Evolutionary conservation across 2,888 invertebrate genomes (phyloP), one percentile per base, ranked within the genome.

Genomic region (Scaptomyza cyrtandrae): DNA sequence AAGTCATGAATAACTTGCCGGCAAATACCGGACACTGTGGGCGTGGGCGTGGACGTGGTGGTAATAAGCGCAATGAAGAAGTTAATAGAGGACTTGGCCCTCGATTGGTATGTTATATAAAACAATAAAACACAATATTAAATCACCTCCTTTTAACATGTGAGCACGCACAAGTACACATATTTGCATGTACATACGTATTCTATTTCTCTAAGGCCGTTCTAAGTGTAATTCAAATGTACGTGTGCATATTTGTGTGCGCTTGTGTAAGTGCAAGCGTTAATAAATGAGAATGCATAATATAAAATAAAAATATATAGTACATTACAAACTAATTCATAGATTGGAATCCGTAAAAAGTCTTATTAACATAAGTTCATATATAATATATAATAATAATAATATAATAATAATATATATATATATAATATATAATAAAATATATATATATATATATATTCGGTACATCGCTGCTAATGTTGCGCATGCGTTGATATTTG

Each of bases 41-140:
- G 0, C 88, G 81, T 19, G 80, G 80, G 2, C 61, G 39, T 16
- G 41, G 41, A 41, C 16, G 55, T 0, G 81, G 81, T 3, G 80
- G 75, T 0, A 54, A 0, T 27, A 78, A 68, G 4, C 49, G 11
- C 0, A 58, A n/a, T 1, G 49, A 64, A n/a, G 61, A 74, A 0
- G 6, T n/a, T 0, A 50, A 14, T 6, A 56, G 53, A 9, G 63
- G 55, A 7, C 33, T 16, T 16, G 41, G 16, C 16, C 16, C 16
- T 16, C 41, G 16, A 1, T 41, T 41, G 65, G 88, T 80, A 66
- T 53, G 61, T 66, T 9, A n/a, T n/a, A n/a, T n/a, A 19, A 19
- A n/a, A 6, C 1, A 41, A 10, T 35, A 10, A 41, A 16, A 41
- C n/a, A 14, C n/a, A 39, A 50, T 35, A n/a, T 16, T 49, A 16